Evolutionary conservation across 2,797 vertebrate genomes (phyloP).

Genomic region (Orientallactaga sibirica): DNA sequence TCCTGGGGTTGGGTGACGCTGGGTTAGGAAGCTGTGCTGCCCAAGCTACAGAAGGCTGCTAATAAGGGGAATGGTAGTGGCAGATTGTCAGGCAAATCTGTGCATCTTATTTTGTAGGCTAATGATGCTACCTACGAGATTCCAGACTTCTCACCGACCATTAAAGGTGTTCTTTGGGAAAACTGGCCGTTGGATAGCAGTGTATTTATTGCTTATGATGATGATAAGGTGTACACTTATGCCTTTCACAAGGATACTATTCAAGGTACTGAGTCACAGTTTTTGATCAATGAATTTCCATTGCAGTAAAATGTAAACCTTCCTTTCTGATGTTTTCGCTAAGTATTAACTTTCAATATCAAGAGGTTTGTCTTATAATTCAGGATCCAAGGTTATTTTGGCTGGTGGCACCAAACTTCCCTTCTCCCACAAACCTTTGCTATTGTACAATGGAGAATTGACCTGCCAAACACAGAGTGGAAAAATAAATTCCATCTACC

Average conservation of each 20-base stretch:
- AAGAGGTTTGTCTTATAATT: slow-evolving; percentile 72
- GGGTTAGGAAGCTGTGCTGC: not conserved
- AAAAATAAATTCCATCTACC: slow-evolving; percentile 92
- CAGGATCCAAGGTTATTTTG: slow-evolving; percentile 94
- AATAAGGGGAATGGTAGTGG: not conserved
- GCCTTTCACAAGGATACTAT: slow-evolving; percentile 96
- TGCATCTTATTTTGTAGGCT: slow-evolving; percentile 87
- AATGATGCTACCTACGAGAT: slow-evolving; percentile 93
- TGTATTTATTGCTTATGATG: slow-evolving; percentile 95
- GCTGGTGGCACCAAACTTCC: slow-evolving; percentile 94
- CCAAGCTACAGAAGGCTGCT: not conserved
- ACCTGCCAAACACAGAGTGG: slow-evolving; percentile 98
- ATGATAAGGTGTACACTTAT: slow-evolving; percentile 96
- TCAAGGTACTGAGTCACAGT: slow-evolving; percentile 90
- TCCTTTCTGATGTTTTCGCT: slow-evolving; percentile 1
- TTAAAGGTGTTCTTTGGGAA: slow-evolving; percentile 97
- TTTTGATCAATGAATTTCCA: slow-evolving; percentile 32
- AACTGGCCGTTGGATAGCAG: slow-evolving; percentile 95
- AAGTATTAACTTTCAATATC: not conserved
- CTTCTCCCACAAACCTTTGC: slow-evolving; percentile 96
- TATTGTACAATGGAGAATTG: slow-evolving; percentile 96
- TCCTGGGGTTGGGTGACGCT: not conserved
- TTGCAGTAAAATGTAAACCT: slow-evolving; percentile 40
- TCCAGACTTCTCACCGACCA: slow-evolving; percentile 95
- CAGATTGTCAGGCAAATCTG: not conserved